Base-by-base conservation (phyloP, 2,113 vertebrate species). In the Phaetusa simplex region DNA sequence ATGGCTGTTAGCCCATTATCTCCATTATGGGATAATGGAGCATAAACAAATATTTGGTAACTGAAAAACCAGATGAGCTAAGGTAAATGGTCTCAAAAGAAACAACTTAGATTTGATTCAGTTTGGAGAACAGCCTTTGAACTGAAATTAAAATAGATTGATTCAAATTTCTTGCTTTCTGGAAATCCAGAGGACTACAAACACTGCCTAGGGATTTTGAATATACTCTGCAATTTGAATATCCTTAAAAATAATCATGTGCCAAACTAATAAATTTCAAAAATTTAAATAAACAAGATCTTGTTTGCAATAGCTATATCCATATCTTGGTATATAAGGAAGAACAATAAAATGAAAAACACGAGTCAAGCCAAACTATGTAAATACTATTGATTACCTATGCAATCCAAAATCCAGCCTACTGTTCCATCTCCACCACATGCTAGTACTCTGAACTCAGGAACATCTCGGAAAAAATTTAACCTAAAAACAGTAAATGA, bases 371-470 rank as follows among this genome's bases (percentile, higher is more conserved):
- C 15, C 72, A 82, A 90, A 73, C 12, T 18, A 12, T 59, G 32
- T 43, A 88, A 94, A 72, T 2, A 4, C 15, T 78, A 30, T n/a
- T 80, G 27, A 73, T 98, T 99, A 99, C 99, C 99, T 95, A 99
- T 99, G 96, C 99, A 99, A 97, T 99, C 99, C 95, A 99, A 98
- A 98, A 99, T 99, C 99, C 99, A 99, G 80, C 99, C 99, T 43
- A 99, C 99, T 6, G 99, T 99, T 93, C 99, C 99, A 89, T 99
- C 99, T 52, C 99, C 99, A 79, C 99, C 99, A n/a, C 99, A 99
- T 10, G 99, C 98, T 96, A 99, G 89, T 49, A 99, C 99, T 97
- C 98, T 97, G 98, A 99, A 99, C 86, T 99, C 98, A 78, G 99
- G 96, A 95, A 99, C 99, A 32, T 99, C 99, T 62, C 99, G 97